Conservation (phyloP, 1,140 invertebrate species). For the Brachionus calyciflorus region DNA sequence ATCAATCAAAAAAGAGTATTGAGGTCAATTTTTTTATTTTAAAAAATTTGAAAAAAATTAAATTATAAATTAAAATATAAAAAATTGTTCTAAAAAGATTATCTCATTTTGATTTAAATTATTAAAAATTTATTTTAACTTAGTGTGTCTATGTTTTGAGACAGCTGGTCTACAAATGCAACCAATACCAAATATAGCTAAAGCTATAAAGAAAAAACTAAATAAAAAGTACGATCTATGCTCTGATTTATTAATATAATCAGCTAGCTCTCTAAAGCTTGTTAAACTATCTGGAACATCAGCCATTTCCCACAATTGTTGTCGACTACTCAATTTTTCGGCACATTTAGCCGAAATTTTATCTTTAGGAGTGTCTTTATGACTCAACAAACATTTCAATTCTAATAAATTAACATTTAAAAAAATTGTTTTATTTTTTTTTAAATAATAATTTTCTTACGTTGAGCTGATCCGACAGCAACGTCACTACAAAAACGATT, state of each 20-base stretch:
- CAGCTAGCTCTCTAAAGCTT: conserved; percentile 30
- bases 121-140: conserved; percentile 3
- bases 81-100: too few species aligned
- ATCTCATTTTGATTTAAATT: too few species aligned
- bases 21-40: too few species aligned
- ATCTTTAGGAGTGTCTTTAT: not conserved
- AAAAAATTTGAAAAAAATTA: too few species aligned
- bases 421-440: not conserved
- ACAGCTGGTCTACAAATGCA: conserved; percentile 1
- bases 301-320: conserved; percentile 27
- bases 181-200: conserved; percentile 9
- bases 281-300: conserved; percentile 8
- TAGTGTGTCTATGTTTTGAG: not conserved
- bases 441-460: too few species aligned
- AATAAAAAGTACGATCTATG: conserved; percentile 41
- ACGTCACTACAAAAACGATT: conserved; percentile 78
- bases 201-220: not conserved
- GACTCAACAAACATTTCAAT: conserved; percentile 14
- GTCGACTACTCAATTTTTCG: conserved; percentile 2
- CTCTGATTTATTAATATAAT: conserved; percentile 39
- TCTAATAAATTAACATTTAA: conserved; percentile 10
- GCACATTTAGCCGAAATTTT: not conserved
- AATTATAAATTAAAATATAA: too few species aligned
- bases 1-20: too few species aligned
- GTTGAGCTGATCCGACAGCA: conserved; percentile 69